These are phyloP conservation scores for Aproaerema taeniolella DNA, from an alignment of 2,888 invertebrate species.

Conservation along the genomic window DNA sequence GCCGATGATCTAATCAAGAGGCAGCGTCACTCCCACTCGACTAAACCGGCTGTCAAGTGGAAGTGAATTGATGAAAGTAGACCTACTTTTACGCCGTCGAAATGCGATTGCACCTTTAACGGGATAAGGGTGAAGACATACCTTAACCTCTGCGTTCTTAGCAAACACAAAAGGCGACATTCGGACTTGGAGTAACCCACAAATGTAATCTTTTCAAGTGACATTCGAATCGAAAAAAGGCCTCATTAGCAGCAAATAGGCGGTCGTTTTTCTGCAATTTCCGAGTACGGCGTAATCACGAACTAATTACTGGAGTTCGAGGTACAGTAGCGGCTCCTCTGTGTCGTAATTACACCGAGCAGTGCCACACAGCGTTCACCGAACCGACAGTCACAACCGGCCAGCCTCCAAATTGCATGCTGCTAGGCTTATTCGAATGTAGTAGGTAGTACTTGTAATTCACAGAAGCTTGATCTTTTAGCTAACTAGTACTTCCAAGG, in stretches of 20 bases:
- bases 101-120: too few species aligned
- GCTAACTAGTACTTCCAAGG: neutral
- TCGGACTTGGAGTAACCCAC: neutral
- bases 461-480: neutral
- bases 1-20: too few species aligned
- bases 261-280: slow-evolving; percentile 29
- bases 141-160: neutral
- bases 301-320: slow-evolving; percentile 52
- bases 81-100: too few species aligned
- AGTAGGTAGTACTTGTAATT: neutral
- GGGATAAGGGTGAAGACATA: neutral
- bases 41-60: too few species aligned
- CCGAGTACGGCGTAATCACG: slow-evolving; percentile 47
- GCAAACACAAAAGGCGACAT: neutral
- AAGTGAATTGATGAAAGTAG: too few species aligned
- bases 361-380: slow-evolving; percentile 1
- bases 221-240: neutral
- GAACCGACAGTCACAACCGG: neutral
- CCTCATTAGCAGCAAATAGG: slow-evolving; percentile 23
- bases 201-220: neutral
- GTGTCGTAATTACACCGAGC: slow-evolving; percentile 8
- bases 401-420: too few species aligned
- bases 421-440: neutral
- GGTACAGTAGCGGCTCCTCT: slow-evolving; percentile 34
- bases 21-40: too few species aligned